These are phyloP conservation scores for Nowickia ferox DNA, from an alignment of 2,888 invertebrate species.

Conservation along the genomic window DNA sequence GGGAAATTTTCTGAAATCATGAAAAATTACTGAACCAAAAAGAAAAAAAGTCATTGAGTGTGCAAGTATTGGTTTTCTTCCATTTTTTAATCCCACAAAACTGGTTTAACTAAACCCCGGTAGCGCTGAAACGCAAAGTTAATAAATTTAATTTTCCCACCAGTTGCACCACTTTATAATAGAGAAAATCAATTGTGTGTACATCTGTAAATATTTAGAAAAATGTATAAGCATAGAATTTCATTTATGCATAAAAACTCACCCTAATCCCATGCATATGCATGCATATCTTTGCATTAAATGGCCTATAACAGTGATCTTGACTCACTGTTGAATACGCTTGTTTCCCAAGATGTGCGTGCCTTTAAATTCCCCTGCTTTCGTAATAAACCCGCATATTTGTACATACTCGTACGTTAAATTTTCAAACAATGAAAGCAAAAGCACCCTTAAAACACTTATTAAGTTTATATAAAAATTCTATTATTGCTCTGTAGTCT, in stretches of 20 bases:
- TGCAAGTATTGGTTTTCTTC: not conserved
- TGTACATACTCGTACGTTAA: slow-evolving; percentile 28
- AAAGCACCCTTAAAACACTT: slow-evolving; percentile 63
- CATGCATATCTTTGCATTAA: not conserved
- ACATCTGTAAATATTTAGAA: not conserved
- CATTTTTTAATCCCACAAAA: not conserved
- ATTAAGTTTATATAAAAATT: not conserved
- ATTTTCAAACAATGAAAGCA: slow-evolving; percentile 32
- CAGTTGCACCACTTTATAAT: slow-evolving; percentile 54
- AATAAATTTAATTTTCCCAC: slow-evolving; percentile 53
- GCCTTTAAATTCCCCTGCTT: slow-evolving; percentile 52
- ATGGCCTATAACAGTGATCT: slow-evolving; percentile 19
- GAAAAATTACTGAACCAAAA: too few relatives aligned
- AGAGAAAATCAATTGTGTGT: not conserved
- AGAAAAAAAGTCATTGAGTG: too few relatives aligned
- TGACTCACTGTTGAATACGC: slow-evolving; percentile 40
- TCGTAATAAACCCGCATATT: slow-evolving; percentile 62
- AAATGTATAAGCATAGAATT: slow-evolving; percentile 50
- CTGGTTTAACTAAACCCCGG: slow-evolving; percentile 35
- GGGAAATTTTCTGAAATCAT: too few relatives aligned
- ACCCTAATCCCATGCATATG: slow-evolving; percentile 2
- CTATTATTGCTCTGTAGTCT: slow-evolving; percentile 33
- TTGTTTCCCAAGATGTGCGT: slow-evolving; percentile 46
- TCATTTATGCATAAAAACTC: slow-evolving; percentile 15
- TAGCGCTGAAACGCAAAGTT: slow-evolving; percentile 25